A percentile compares a stretch with the other conserved stretches of the same genome.
Evolutionary conservation across 2,888 invertebrate species (phyloP).

Genomic region (Cephalotes varians): DNA sequence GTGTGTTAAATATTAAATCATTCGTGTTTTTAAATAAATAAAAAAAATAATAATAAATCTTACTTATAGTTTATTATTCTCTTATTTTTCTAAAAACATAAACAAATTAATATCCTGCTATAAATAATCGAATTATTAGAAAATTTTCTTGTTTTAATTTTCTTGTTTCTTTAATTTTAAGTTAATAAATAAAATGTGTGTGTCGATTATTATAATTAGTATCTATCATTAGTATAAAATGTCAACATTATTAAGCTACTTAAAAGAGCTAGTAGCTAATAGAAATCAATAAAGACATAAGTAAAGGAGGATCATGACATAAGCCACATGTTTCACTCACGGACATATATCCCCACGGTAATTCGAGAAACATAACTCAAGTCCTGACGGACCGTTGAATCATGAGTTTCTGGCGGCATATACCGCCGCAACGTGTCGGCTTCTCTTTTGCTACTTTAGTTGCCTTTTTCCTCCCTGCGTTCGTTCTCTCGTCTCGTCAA

Average conservation of each 20-base stretch:
- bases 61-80: neutral
- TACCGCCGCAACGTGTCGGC: constrained; percentile 67
- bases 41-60: neutral
- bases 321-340: constrained; percentile 66
- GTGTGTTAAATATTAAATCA: too few relatives aligned
- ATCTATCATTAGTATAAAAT: too few relatives aligned
- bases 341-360: constrained; percentile 65
- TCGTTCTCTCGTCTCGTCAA: constrained; percentile 52
- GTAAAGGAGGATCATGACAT: constrained; percentile 55
- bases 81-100: neutral
- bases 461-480: constrained; percentile 45
- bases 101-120: neutral
- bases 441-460: constrained; percentile 73
- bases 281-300: constrained; percentile 18
- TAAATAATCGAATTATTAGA: neutral
- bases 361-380: constrained; percentile 76
- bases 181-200: constrained; percentile 15
- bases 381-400: constrained; percentile 70
- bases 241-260: neutral
- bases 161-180: too few relatives aligned
- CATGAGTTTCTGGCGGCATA: constrained; percentile 72
- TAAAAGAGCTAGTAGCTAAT: neutral
- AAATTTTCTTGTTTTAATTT: neutral
- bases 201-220: neutral
- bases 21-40: neutral